Evolutionary conservation across 2,888 invertebrate genomes (phyloP).

Genomic region (Aleiodes testaceus): DNA sequence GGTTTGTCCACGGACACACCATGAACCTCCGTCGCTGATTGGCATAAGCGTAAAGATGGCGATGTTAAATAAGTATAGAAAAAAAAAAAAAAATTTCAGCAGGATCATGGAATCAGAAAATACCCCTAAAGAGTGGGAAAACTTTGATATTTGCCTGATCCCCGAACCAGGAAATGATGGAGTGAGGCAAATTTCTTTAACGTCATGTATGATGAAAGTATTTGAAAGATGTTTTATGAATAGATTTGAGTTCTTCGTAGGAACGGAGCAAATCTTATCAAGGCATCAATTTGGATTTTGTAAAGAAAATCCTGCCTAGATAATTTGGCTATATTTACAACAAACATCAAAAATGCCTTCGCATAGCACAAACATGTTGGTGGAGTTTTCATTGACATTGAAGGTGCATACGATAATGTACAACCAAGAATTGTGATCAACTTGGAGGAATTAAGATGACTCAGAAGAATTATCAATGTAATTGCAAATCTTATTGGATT

Average conservation of each 20-base stretch:
- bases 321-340: conserved; percentile 31
- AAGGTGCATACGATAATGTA: conserved; percentile 43
- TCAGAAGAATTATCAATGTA: neutral
- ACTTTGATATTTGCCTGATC: neutral
- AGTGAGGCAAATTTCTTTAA: conserved; percentile 14
- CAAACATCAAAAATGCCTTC: conserved; percentile 34
- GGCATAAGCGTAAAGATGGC: too few species aligned
- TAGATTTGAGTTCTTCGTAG: conserved; percentile 36
- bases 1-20: too few species aligned
- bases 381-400: conserved; percentile 37
- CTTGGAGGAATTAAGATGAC: conserved; percentile 3
- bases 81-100: too few species aligned
- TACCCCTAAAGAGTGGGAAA: conserved; percentile 18
- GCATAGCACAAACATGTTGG: conserved; percentile 19
- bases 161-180: conserved; percentile 33
- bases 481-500: neutral
- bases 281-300: conserved; percentile 32
- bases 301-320: conserved; percentile 37
- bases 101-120: conserved; percentile 19
- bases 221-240: conserved; percentile 32
- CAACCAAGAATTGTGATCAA: neutral
- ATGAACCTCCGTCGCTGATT: too few species aligned
- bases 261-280: conserved; percentile 23
- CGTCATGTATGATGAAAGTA: conserved; percentile 5
- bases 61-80: too few species aligned